phyloP scores from a whole-genome alignment of 2,888 invertebrate genomes.

The Agrotis ipsilon region DNA sequence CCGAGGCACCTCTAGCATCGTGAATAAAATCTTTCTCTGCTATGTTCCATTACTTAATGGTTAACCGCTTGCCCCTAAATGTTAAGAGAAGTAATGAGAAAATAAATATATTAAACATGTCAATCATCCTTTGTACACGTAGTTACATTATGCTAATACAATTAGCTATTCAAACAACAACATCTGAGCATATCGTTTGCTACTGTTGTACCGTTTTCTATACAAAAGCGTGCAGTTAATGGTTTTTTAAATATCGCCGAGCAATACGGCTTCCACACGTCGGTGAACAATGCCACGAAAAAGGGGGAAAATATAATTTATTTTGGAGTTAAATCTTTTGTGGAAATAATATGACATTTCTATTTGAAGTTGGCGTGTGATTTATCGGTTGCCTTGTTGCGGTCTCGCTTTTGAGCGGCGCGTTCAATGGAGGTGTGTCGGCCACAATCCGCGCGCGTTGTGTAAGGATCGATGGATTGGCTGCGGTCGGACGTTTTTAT shows the following conservation, averaged over 20 bases:
- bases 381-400: constrained; percentile 88
- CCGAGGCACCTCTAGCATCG: not conserved
- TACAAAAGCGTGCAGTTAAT: constrained; percentile 89
- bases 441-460: constrained; percentile 73
- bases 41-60: not conserved
- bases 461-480: constrained; percentile 73
- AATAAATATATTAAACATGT: constrained; percentile 36
- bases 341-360: constrained; percentile 92
- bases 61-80: not conserved
- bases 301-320: constrained; percentile 90
- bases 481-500: constrained; percentile 44
- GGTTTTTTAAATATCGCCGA: constrained; percentile 90
- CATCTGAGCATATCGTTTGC: constrained; percentile 65
- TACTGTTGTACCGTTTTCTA: constrained; percentile 71
- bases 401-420: constrained; percentile 76
- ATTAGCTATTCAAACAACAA: constrained; percentile 65
- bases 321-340: constrained; percentile 92
- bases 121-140: constrained; percentile 38
- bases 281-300: constrained; percentile 86
- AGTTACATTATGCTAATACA: constrained; percentile 47
- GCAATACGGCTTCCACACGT: constrained; percentile 89
- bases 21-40: not conserved
- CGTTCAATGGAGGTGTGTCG: constrained; percentile 78
- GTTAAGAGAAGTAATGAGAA: constrained; percentile 21
- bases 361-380: constrained; percentile 90